A percentile compares a stretch with the other conserved stretches of the same genome.
Evolutionary conservation across 1,140 invertebrate genomes (phyloP).

Genomic region (Caenorhabditis latens): DNA sequence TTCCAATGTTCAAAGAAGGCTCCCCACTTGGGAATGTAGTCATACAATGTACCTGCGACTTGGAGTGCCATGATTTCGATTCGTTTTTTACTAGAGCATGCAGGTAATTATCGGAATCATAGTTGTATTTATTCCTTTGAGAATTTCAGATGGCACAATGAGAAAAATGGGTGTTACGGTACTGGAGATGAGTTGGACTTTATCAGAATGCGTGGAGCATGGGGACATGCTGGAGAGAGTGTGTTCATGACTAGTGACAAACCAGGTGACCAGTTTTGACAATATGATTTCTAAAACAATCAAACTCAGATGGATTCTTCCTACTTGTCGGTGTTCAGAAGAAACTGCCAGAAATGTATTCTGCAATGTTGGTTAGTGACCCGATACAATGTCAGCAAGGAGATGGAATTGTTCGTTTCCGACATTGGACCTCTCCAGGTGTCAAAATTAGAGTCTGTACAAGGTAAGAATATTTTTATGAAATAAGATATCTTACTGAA

Average conservation of each 20-base stretch:
- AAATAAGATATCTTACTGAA: background rate
- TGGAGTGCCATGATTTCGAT: constrained; percentile 72
- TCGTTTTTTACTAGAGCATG: constrained; percentile 68
- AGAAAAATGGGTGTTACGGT: constrained; percentile 67
- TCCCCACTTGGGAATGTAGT: constrained; percentile 69
- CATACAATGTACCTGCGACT: constrained; percentile 69
- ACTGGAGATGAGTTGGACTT: constrained; percentile 71
- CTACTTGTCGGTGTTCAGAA: constrained; percentile 21
- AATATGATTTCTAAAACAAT: background rate
- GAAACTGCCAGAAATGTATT: constrained; percentile 41
- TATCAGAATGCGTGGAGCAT: constrained; percentile 69
- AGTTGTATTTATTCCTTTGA: background rate
- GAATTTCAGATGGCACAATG: constrained; percentile 68
- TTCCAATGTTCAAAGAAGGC: constrained; percentile 71
- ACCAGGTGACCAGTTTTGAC: background rate
- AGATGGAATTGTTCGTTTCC: constrained; percentile 68
- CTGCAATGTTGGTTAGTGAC: constrained; percentile 58
- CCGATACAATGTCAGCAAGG: constrained; percentile 74
- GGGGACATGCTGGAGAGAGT: constrained; percentile 71
- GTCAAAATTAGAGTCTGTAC: constrained; percentile 69
- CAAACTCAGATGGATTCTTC: constrained; percentile 17
- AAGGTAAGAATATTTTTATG: constrained; percentile 24
- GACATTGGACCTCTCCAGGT: constrained; percentile 69
- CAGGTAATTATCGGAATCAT: constrained; percentile 47
- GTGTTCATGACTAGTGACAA: constrained; percentile 61